Evolutionary conservation across 2,888 invertebrate species (phyloP).

Genomic region (Rhodophaea formosa): DNA sequence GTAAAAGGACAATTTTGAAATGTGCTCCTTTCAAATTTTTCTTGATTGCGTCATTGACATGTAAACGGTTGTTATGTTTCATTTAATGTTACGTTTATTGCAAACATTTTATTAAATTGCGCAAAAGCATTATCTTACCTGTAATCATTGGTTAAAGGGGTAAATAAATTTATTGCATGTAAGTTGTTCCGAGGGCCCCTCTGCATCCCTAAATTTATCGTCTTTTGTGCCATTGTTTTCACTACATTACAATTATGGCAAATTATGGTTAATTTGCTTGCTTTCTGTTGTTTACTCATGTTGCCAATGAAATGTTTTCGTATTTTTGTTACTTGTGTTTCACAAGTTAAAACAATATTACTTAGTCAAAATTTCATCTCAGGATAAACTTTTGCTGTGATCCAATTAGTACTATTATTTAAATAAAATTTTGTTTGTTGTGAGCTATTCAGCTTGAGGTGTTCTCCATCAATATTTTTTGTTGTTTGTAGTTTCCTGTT

Average conservation of each 20-base stretch:
- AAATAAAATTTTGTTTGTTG: no score
- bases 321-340: no score
- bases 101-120: neutral
- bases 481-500: no score
- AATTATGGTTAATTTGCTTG: neutral
- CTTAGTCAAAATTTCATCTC: no score
- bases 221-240: neutral
- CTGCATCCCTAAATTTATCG: neutral
- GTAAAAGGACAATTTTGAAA: conserved; percentile 27
- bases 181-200: neutral
- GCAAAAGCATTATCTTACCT: neutral
- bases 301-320: neutral
- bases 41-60: conserved; percentile 11
- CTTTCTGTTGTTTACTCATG: neutral
- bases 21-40: conserved; percentile 18
- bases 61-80: neutral
- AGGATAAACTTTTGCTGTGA: no score
- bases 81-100: neutral
- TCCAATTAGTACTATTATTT: no score
- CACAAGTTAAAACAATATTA: no score
- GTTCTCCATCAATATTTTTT: no score
- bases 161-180: conserved; percentile 7
- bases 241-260: neutral
- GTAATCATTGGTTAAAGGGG: conserved; percentile 1
- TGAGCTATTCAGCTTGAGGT: no score